Evolutionary conservation across 1,140 invertebrate genomes (phyloP).

Genomic region (Eueides isabella): DNA sequence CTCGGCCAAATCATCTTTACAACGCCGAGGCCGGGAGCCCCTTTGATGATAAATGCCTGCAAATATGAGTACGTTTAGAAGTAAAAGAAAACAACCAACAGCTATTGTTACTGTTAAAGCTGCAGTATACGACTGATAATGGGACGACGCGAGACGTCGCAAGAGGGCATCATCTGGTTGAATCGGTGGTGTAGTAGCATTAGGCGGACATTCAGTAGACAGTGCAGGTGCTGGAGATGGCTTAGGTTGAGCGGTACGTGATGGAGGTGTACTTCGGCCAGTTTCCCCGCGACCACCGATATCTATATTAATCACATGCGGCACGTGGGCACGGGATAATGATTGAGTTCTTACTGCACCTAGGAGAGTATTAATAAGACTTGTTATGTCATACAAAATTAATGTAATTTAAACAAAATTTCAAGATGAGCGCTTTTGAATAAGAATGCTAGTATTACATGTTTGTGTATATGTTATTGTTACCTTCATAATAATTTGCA

Average conservation of each 20-base stretch:
- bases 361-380: slow-evolving; percentile 48
- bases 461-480: background rate
- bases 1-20: slow-evolving; percentile 88
- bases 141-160: slow-evolving; percentile 88
- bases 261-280: slow-evolving; percentile 72
- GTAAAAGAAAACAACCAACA: slow-evolving; percentile 93
- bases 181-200: slow-evolving; percentile 79
- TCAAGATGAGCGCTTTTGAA: too few relatives aligned
- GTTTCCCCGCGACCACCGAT: slow-evolving; percentile 60
- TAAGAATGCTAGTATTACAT: too few relatives aligned
- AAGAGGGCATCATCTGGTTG: slow-evolving; percentile 86
- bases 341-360: slow-evolving; percentile 88
- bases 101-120: slow-evolving; percentile 96
- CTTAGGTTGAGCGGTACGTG: slow-evolving; percentile 65
- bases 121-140: slow-evolving; percentile 94
- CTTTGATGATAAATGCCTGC: slow-evolving; percentile 96
- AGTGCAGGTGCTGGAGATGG: slow-evolving; percentile 61
- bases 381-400: background rate
- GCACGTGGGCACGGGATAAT: slow-evolving; percentile 84
- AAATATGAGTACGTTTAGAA: slow-evolving; percentile 96
- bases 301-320: slow-evolving; percentile 77
- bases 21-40: slow-evolving; percentile 85
- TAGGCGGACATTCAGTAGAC: slow-evolving; percentile 87
- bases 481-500: slow-evolving; percentile 73
- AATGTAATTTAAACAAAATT: too few relatives aligned